phyloP scores from a whole-genome alignment of 2,797 vertebrate genomes.

The Mus caroli region DNA sequence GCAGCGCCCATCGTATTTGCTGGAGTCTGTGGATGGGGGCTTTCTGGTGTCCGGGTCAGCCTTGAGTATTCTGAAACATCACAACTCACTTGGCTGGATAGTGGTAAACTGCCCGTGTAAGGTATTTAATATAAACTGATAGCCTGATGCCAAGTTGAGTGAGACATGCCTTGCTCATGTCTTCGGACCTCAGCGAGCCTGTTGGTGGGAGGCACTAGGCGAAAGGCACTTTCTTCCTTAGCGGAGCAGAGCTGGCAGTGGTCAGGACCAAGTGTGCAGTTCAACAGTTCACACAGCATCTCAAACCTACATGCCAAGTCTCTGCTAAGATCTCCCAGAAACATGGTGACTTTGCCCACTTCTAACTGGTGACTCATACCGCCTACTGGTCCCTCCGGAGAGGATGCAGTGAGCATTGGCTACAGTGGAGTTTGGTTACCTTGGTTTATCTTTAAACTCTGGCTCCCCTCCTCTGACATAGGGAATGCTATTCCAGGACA shows the following conservation, averaged over 20 bases:
- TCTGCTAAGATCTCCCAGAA: background rate
- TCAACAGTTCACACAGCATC: background rate
- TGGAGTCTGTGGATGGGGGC: background rate
- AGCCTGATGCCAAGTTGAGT: background rate
- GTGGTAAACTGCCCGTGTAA: background rate
- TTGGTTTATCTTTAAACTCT: background rate
- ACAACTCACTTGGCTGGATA: background rate
- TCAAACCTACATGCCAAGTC: background rate
- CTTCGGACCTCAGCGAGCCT: background rate
- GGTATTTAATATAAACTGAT: constrained; percentile 27
- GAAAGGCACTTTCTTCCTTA: background rate
- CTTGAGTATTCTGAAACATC: constrained; percentile 53
- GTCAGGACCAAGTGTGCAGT: background rate
- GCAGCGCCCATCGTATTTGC: background rate
- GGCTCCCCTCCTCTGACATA: background rate
- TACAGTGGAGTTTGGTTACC: background rate
- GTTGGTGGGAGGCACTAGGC: background rate
- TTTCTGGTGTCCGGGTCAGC: background rate
- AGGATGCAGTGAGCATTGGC: background rate
- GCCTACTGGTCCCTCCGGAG: background rate
- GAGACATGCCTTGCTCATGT: background rate
- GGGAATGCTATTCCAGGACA: background rate
- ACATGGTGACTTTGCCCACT: background rate
- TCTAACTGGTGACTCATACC: background rate
- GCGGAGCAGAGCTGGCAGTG: background rate